phyloP scores from a whole-genome alignment of 2,113 vertebrate genomes.

The Aspidoscelis tigris region DNA sequence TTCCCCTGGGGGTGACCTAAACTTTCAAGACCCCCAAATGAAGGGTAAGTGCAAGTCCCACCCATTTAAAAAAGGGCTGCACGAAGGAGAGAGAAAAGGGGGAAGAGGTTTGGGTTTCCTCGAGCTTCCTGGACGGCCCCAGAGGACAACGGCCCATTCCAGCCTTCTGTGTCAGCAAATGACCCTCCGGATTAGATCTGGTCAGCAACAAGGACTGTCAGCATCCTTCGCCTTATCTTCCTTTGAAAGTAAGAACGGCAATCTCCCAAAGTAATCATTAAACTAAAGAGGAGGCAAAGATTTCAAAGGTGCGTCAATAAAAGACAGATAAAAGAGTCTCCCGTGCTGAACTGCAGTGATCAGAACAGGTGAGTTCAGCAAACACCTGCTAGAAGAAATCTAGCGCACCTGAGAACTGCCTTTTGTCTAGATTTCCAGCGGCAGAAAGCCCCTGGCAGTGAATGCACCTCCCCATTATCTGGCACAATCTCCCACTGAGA shows the following conservation, averaged over 20 bases:
- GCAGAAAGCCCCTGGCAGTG: too few species aligned
- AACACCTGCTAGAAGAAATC: neutral
- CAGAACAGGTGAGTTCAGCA: neutral
- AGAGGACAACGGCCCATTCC: neutral
- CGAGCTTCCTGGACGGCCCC: neutral
- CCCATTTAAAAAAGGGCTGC: too few species aligned
- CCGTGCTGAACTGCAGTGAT: accelerated
- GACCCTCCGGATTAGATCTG: conserved; percentile 23
- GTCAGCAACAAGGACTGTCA: neutral
- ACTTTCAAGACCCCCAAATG: neutral
- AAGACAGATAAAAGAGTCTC: neutral
- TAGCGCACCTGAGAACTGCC: too few species aligned
- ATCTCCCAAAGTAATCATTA: conserved; percentile 37
- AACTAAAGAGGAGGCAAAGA: conserved; percentile 6
- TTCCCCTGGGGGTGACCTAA: neutral
- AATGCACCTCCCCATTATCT: too few species aligned
- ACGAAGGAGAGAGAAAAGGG: too few species aligned
- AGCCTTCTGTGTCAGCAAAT: conserved; percentile 49
- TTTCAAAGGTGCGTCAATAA: conserved; percentile 22
- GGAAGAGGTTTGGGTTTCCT: neutral
- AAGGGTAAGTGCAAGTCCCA: neutral
- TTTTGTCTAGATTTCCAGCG: too few species aligned
- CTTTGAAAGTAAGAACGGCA: conserved; percentile 7
- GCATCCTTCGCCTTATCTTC: neutral
- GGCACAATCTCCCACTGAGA: too few species aligned